phyloP scores from a whole-genome alignment of 2,797 vertebrate genomes.

The Smutsia gigantea region DNA sequence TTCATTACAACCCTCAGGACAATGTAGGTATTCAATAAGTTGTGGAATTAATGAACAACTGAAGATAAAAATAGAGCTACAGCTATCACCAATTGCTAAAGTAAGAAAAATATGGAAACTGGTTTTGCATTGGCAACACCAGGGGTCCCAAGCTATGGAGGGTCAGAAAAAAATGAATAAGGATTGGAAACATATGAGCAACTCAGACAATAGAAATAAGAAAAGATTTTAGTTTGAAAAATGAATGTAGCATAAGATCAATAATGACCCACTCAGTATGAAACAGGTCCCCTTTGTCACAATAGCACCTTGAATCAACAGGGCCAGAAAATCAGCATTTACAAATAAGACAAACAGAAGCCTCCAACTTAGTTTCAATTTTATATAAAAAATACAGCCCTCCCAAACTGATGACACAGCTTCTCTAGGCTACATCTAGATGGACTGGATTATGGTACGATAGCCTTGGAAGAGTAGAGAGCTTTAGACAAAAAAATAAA shows the following conservation, averaged over 20 bases:
- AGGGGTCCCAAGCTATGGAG: background rate
- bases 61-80: slow-evolving; percentile 17
- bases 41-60: background rate
- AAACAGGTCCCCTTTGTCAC: background rate
- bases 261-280: background rate
- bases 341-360: background rate
- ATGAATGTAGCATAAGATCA: background rate
- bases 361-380: background rate
- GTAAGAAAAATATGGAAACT: background rate
- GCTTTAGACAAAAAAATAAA: background rate
- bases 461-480: background rate
- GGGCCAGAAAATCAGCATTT: background rate
- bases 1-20: background rate
- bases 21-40: slow-evolving; percentile 33
- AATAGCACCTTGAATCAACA: background rate
- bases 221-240: slow-evolving; percentile 25
- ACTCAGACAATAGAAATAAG: background rate
- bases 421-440: background rate
- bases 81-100: background rate
- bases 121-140: background rate
- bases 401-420: background rate
- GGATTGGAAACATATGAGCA: background rate
- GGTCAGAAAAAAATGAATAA: background rate
- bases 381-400: background rate
- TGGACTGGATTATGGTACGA: background rate